Conservation (phyloP, 2,888 invertebrate genomes). For the Alviniconcha strummeri region DNA sequence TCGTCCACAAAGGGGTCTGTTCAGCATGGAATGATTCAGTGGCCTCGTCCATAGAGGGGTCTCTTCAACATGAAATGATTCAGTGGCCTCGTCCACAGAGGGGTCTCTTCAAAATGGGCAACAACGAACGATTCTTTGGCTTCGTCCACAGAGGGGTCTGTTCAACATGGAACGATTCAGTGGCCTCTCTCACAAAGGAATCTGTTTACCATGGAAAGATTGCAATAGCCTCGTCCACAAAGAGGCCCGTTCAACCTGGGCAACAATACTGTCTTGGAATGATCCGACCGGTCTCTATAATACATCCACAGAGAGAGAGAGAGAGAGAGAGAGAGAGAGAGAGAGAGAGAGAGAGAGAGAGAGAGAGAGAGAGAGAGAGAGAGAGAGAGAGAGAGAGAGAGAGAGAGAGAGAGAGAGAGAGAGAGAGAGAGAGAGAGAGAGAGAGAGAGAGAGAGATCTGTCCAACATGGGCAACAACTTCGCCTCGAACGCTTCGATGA, state of each 20-base stretch:
- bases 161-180: not conserved
- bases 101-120: no score
- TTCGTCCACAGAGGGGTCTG: not conserved
- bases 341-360: not conserved
- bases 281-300: no score
- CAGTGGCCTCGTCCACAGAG: no score
- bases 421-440: conserved; percentile 12
- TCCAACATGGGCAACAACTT: no score
- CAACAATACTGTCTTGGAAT: no score
- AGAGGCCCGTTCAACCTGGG: not conserved
- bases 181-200: not conserved
- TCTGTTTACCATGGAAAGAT: not conserved
- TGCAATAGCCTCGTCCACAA: conserved; percentile 25
- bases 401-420: conserved; percentile 3
- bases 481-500: no score
- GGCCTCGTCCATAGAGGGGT: no score
- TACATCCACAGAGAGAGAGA: no score
- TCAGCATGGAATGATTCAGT: no score
- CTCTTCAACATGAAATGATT: no score
- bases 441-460: not conserved
- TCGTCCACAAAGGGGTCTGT: not conserved
- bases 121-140: no score
- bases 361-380: no score
- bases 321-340: not conserved
- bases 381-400: not conserved